Evolutionary conservation across 1,140 invertebrate genomes (phyloP), one percentile per base, ranked within the genome.

Genomic region (Halyomorpha halys): DNA sequence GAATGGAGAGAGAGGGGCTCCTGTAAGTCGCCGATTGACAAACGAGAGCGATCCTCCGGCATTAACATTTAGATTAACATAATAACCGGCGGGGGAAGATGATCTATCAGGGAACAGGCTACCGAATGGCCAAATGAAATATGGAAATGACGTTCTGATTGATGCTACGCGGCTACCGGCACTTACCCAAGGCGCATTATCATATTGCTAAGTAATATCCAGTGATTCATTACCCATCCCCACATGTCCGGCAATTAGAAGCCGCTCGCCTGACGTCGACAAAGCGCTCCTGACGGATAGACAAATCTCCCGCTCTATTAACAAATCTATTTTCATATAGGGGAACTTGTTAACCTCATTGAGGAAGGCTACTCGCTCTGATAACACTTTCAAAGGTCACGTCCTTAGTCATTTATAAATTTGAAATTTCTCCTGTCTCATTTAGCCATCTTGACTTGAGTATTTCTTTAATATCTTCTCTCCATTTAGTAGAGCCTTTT

Each of bases 31-130:
- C 44, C 34, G 21, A 23, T 56, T 56, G 53, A 56, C 53, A 56
- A 56, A 56, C 53, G 53, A 56, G 53, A 21, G 51, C 63, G 27
- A 64, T 64, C 53, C 34, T 23, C 44, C 39, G 30, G 51, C 63
- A 65, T 65, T 65, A 65, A 65, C 63, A 65, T 65, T 65, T 65
- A 65, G 56, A 65, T 65, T 65, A 65, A 65, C 63, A 59, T 65
- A 65, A 65, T 65, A 65, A 65, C 39, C 25, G 62, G 30, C 27
- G 44, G 62, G 34, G 18, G 30, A 47, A 53, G 30, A 53, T 59
- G 54, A 30, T 34, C 63, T 64, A 64, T 56, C 54, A 59, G 53
- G 34, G 19, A 21, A 49, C 47, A 49, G 47, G 47, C 21, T 49
- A 49, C 47, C 16, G 54, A 59, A 39, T 44, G 54, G 59, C 64